A percentile compares a stretch with the other conserved stretches of the same genome.
Evolutionary conservation across 2,797 vertebrate species (phyloP).

Genomic region (Tachyglossus aculeatus): DNA sequence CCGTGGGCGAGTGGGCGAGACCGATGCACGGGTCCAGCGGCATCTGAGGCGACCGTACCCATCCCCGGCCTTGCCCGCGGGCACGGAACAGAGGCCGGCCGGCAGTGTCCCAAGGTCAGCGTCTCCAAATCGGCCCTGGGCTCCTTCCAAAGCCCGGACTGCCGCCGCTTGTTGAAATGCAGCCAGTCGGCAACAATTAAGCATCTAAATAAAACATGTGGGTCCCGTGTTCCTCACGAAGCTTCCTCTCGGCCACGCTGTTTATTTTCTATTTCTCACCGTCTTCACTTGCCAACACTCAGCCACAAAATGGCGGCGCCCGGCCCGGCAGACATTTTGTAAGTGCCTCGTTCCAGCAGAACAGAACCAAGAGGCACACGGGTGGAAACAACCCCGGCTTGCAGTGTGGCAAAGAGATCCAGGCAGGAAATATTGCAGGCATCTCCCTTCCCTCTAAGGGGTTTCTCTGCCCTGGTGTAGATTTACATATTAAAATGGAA

Average conservation of each 20-base stretch:
- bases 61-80: neutral
- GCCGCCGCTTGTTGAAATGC: slow-evolving; percentile 74
- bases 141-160: slow-evolving; percentile 73
- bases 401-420: neutral
- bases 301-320: slow-evolving; percentile 72
- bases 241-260: slow-evolving; percentile 45
- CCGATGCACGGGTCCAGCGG: too few species aligned
- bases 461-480: neutral
- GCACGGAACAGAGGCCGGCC: slow-evolving; percentile 72
- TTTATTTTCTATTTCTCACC: slow-evolving; percentile 55
- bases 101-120: slow-evolving; percentile 77
- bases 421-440: rapidly evolving
- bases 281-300: slow-evolving; percentile 56
- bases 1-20: neutral
- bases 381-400: neutral
- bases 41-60: too few species aligned
- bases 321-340: slow-evolving; percentile 69
- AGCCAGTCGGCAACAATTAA: slow-evolving; percentile 77
- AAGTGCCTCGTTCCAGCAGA: slow-evolving; percentile 32
- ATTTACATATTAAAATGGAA: neutral
- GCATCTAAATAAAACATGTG: slow-evolving; percentile 66
- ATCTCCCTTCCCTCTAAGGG: neutral
- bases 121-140: slow-evolving; percentile 73
- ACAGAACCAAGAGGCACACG: neutral
- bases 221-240: slow-evolving; percentile 67